Conservation (phyloP, 2,888 invertebrate species). For the Eupithecia pulchellata region DNA sequence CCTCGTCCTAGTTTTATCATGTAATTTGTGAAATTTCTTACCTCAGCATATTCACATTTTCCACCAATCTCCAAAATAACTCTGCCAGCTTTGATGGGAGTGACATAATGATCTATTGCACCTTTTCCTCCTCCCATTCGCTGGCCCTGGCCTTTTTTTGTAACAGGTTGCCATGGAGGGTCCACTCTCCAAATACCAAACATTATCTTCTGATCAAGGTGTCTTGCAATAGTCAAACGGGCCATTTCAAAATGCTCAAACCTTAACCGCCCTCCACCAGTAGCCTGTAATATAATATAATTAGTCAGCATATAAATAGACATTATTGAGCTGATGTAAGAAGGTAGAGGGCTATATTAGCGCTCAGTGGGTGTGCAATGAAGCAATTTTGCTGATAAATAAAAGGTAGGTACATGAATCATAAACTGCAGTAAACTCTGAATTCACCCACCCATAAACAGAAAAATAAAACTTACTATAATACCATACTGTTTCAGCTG, state of each 20-base stretch:
- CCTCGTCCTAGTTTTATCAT: neutral
- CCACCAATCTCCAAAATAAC: slow-evolving; percentile 98
- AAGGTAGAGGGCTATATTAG: neutral
- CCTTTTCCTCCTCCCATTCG: slow-evolving; percentile 99
- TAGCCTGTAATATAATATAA: slow-evolving; percentile 86
- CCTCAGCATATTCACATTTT: slow-evolving; percentile 93
- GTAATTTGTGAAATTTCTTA: slow-evolving; percentile 55
- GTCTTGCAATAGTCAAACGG: slow-evolving; percentile 90
- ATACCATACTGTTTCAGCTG: slow-evolving; percentile 97
- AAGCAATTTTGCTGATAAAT: too few species aligned
- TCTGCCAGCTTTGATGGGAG: slow-evolving; percentile 95
- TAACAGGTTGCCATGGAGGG: slow-evolving; percentile 97
- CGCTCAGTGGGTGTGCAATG: too few species aligned
- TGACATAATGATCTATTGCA: slow-evolving; percentile 96
- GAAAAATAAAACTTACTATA: slow-evolving; percentile 86
- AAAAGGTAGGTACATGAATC: too few species aligned
- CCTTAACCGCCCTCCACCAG: slow-evolving; percentile 92
- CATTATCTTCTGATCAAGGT: slow-evolving; percentile 92
- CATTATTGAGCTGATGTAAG: too few species aligned
- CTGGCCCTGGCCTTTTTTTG: slow-evolving; percentile 95
- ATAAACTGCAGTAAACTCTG: neutral
- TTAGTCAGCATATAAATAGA: neutral
- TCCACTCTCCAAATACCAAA: slow-evolving; percentile 98
- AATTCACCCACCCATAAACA: neutral
- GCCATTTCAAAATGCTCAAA: slow-evolving; percentile 95